Evolutionary conservation across 2,888 invertebrate genomes (phyloP), one percentile per base, ranked within the genome.

Genomic region (Neelides folsomi): DNA sequence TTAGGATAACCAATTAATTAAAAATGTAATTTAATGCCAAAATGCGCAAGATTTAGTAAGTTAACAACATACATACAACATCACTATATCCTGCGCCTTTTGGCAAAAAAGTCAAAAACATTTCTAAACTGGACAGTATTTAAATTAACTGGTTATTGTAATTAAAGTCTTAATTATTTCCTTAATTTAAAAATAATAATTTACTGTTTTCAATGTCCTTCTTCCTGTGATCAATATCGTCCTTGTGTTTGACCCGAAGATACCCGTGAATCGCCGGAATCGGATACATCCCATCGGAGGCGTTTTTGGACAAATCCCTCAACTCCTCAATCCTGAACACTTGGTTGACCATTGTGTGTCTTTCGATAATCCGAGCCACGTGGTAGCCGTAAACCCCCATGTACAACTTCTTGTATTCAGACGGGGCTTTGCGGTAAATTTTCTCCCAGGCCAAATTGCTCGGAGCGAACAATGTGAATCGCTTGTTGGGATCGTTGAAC

Each of bases 391-490:
- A 86, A 58, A 83, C 82, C 56, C 79, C 77, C 79, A 82, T 83
- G 67, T 86, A 86, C 42, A 92, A 75, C 67, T 86, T 86, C 71
- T 86, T 86, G 70, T 83, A 81, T 12, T 83, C 80, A 4, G 88
- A 85, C 6, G 89, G 89, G 66, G 81, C 80, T 59, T 77, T 77
- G 51, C 79, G 75, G 69, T 80, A 78, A 62, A 84, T 81, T 65
- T 81, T 79, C 47, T 79, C 75, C 94, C 94, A 94, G 49, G 90
- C 94, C 67, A 80, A 81, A 68, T 95, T 84, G 36, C 85, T 78
- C 0, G 94, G 93, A 9, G 88, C 90, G 68, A 94, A 92, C 71
- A 86, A 88, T 1, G 94, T 94, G 72, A 82, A 92, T 51, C 83
- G 80, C 64, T 82, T 82, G 55, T 78, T 79, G 59, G 80, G 77